These are phyloP conservation scores for Lasioglossum vierecki DNA, from an alignment of 2,888 invertebrate genomes.

Conservation along the genomic window DNA sequence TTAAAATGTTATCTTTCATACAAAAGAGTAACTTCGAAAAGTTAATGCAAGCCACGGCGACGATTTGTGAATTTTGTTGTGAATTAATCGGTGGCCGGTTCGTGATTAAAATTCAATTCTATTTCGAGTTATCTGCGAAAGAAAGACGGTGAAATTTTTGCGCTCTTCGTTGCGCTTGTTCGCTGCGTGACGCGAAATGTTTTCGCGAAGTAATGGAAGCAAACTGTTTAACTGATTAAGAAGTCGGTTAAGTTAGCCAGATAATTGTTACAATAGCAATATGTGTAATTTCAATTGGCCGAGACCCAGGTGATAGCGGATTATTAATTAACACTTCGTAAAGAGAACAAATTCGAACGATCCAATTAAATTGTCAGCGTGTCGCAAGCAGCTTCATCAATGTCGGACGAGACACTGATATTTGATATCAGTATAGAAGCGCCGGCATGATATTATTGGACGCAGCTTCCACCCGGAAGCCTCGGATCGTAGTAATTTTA, in stretches of 20 bases:
- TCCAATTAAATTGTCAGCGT: neutral
- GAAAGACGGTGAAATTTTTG: constrained; percentile 25
- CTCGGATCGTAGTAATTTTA: neutral
- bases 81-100: constrained; percentile 49
- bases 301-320: neutral
- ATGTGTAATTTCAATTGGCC: neutral
- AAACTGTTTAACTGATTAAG: neutral
- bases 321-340: neutral
- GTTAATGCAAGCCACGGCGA: neutral
- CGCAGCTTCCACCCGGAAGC: constrained; percentile 34
- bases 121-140: constrained; percentile 55
- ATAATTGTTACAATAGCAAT: neutral
- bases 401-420: constrained; percentile 19
- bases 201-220: neutral
- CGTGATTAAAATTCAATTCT: constrained; percentile 60
- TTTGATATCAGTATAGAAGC: constrained; percentile 8
- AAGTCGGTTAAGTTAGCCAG: neutral
- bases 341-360: neutral
- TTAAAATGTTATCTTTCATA: neutral
- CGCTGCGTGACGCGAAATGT: neutral
- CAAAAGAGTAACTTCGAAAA: neutral
- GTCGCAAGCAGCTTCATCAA: neutral
- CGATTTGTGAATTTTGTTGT: constrained; percentile 38
- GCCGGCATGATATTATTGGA: neutral
- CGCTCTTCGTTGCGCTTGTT: neutral